These are phyloP conservation scores for Cheiracanthium punctorium DNA, from an alignment of 2,888 invertebrate genomes.

Conservation along the genomic window DNA sequence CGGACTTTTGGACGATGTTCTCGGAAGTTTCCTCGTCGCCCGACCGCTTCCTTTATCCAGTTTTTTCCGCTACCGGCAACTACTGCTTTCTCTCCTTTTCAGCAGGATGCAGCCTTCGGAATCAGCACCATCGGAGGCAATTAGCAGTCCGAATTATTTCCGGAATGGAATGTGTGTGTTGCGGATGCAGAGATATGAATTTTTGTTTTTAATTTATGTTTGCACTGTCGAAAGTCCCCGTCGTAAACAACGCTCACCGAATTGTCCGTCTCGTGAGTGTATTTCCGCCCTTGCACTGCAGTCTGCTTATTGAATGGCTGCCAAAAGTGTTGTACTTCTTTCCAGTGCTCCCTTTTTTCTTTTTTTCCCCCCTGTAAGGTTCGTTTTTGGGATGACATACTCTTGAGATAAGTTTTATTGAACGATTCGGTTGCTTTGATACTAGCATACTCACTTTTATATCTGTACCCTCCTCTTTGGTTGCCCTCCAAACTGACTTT, in stretches of 20 bases:
- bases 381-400: too few relatives aligned
- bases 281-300: slow-evolving; percentile 45
- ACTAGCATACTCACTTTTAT: too few relatives aligned
- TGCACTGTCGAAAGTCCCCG: too few relatives aligned
- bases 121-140: slow-evolving; percentile 19
- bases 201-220: not conserved
- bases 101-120: not conserved
- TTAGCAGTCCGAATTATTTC: slow-evolving; percentile 43
- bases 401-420: too few relatives aligned
- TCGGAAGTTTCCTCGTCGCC: not conserved
- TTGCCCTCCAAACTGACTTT: too few relatives aligned
- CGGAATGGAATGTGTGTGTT: slow-evolving; percentile 33
- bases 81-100: too few relatives aligned
- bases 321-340: not conserved
- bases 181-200: slow-evolving; percentile 9
- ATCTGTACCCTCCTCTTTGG: too few relatives aligned
- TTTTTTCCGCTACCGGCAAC: not conserved
- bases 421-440: not conserved
- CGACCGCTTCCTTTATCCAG: not conserved
- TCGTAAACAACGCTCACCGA: not conserved
- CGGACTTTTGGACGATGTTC: too few relatives aligned
- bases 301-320: not conserved
- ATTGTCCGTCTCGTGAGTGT: slow-evolving; percentile 23
- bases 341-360: not conserved
- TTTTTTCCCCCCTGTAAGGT: too few relatives aligned